Conservation (phyloP, 2,113 vertebrate genomes). For the Harpagus bidentatus region DNA sequence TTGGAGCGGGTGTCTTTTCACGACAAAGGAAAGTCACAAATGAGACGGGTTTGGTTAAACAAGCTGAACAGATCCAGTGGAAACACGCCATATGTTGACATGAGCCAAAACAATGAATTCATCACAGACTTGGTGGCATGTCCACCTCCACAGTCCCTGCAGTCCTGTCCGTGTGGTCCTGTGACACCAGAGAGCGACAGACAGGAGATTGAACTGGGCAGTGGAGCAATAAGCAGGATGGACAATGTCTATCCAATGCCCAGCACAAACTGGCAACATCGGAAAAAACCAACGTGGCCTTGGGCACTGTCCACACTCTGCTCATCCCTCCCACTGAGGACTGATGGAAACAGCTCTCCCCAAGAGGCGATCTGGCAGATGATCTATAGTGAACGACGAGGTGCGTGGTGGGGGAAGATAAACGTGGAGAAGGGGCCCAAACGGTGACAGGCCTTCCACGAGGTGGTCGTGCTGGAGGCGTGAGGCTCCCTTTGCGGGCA, state of each 20-base stretch:
- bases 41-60: not conserved
- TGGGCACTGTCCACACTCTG: not conserved
- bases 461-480: not conserved
- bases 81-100: not conserved
- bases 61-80: not conserved
- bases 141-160: not conserved
- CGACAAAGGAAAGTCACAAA: not conserved
- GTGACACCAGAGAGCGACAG: not conserved
- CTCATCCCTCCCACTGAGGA: not conserved
- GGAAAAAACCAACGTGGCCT: not conserved
- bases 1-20: not conserved
- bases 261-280: not conserved
- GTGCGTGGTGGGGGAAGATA: not conserved
- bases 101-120: not conserved
- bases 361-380: not conserved
- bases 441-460: not conserved
- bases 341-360: not conserved
- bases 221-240: not conserved
- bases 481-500: not conserved
- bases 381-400: not conserved
- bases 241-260: not conserved
- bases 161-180: not conserved
- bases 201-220: not conserved
- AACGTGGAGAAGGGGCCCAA: not conserved
- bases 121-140: not conserved